Evolutionary conservation across 2,888 invertebrate genomes (phyloP), one percentile per base, ranked within the genome.

Genomic region (Drosophila koepferae): DNA sequence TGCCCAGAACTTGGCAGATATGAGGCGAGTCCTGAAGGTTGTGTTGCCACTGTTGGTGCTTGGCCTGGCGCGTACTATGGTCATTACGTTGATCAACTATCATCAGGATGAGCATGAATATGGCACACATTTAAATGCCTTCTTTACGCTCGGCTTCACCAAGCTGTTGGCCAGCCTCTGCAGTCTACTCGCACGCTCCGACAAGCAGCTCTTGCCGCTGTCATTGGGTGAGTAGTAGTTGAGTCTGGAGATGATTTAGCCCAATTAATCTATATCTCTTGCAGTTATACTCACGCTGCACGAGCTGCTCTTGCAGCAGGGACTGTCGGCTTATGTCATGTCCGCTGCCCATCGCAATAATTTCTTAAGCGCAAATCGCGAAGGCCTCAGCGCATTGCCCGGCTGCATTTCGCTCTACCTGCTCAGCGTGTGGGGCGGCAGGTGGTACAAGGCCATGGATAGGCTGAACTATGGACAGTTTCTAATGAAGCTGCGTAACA

Each of bases 61-160:
- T 48, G 97, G 97, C 0, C 71, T 95, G 2, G 93, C 93, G 0
- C 94, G 97, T 72, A 95, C 95, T 78, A 60, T 96, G 18, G 91
- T 96, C 0, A 95, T 94, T 3, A 94, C 95, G 85, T 92, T 95
- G 48, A 93, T 96, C 2, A 95, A 96, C 79, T 99, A 99, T 92
- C 97, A 97, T 66, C 96, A 97, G 86, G 97, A 98, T 92, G 95
- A 97, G 0, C 95, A 96, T 0, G 99, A 99, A 92, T 99, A 99
- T 94, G 99, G 99, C 0, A 95, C 96, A 0, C 99, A 99, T 92
- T 98, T 99, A 97, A 99, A 99, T 93, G 99, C 99, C 92, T 99
- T 99, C 93, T 96, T 98, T 80, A 99, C 99, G 0, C 93, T 99
- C 65, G 98, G 97, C 3, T 93, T 96, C 46, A 96, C 98, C 20